Evolutionary conservation across 2,797 vertebrate species (phyloP).

Genomic region (Pipistrellus kuhlii): DNA sequence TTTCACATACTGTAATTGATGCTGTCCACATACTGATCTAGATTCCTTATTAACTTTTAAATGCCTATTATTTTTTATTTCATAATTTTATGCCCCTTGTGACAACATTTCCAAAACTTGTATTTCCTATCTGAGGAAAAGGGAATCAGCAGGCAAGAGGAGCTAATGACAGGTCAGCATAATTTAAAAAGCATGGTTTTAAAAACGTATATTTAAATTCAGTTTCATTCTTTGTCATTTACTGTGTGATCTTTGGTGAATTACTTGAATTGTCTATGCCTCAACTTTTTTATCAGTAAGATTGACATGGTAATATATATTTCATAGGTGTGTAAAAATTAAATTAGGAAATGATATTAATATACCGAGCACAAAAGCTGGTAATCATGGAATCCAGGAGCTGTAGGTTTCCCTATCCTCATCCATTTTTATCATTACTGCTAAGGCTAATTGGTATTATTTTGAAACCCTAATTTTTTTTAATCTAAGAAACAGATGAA

Average conservation of each 20-base stretch:
- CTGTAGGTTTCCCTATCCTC: accelerated
- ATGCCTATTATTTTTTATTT: not conserved
- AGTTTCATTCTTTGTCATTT: not conserved
- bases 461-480: not conserved
- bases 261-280: not conserved
- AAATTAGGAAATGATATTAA: not conserved
- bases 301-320: not conserved
- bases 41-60: not conserved
- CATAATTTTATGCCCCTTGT: not conserved
- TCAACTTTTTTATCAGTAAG: not conserved
- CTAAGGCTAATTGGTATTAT: not conserved
- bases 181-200: too few species aligned
- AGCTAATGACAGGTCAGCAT: not conserved
- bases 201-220: not conserved
- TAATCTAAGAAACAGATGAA: not conserved
- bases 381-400: not conserved
- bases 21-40: not conserved
- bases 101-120: not conserved
- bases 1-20: not conserved
- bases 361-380: not conserved
- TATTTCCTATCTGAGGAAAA: not conserved
- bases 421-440: not conserved
- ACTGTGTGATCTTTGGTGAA: not conserved
- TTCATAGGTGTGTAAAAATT: not conserved
- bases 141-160: not conserved